Percentiles rank a stretch among this genome's conserved stretches.
Evolutionary conservation across 2,113 vertebrate genomes (phyloP).

Genomic region (Crypturellus undulatus): DNA sequence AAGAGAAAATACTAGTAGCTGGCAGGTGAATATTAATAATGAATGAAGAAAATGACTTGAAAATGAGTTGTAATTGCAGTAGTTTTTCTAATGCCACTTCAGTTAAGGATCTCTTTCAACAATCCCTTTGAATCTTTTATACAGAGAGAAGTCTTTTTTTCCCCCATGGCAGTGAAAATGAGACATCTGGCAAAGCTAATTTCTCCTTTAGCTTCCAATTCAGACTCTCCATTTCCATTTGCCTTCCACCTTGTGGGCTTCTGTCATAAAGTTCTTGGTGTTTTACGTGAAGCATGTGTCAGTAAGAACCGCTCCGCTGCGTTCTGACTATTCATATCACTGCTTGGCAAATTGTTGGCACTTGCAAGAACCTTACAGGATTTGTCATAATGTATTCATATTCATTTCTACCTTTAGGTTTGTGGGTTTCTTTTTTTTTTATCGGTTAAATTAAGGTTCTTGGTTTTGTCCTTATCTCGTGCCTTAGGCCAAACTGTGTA

Average conservation of each 20-base stretch:
- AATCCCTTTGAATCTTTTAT: conserved; percentile 4
- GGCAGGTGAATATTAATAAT: conserved; percentile 45
- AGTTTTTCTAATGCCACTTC: conserved; percentile 28
- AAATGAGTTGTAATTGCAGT: neutral
- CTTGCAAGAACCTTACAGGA: neutral
- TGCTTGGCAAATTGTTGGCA: neutral
- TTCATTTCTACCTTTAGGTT: neutral
- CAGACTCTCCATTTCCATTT: neutral
- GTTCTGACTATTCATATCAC: neutral
- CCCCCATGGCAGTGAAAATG: neutral
- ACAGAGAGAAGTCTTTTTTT: neutral
- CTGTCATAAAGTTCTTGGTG: neutral
- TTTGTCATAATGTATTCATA: neutral
- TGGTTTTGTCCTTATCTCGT: neutral
- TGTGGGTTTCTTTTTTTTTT: neutral
- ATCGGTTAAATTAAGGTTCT: neutral
- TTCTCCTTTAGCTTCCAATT: neutral
- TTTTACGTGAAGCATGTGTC: neutral
- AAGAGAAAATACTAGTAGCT: neutral
- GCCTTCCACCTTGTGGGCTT: neutral
- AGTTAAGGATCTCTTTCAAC: conserved; percentile 8
- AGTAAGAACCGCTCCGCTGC: neutral
- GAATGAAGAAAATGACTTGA: neutral
- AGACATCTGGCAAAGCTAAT: neutral
- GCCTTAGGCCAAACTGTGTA: neutral